Evolutionary conservation across 1,140 invertebrate species (phyloP).

Genomic region (Drosophila arizonae): DNA sequence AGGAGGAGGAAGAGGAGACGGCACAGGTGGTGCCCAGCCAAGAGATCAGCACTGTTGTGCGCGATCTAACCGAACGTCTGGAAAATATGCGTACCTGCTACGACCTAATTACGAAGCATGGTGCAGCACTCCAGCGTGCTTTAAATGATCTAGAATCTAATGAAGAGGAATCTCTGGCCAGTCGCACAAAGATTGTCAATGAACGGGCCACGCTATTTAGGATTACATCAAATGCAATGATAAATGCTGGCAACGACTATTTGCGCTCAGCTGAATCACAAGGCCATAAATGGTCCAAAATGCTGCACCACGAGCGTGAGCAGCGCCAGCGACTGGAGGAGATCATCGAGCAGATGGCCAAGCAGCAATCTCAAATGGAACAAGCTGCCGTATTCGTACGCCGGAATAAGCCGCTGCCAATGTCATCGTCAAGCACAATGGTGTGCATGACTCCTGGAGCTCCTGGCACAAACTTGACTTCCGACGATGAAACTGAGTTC

Average conservation of each 20-base stretch:
- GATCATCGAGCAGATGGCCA: conserved; percentile 97
- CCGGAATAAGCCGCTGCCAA: conserved; percentile 61
- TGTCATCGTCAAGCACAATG: conserved; percentile 31
- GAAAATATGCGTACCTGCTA: conserved; percentile 96
- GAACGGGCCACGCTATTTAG: conserved; percentile 96
- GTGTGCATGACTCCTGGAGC: conserved; percentile 64
- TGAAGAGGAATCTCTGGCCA: conserved; percentile 84
- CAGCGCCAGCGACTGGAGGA: conserved; percentile 97
- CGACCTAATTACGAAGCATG: conserved; percentile 95
- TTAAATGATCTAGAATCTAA: conserved; percentile 92
- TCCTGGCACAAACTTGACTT: conserved; percentile 83
- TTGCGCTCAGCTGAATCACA: conserved; percentile 93
- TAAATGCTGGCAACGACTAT: conserved; percentile 96
- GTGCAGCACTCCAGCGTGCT: conserved; percentile 91
- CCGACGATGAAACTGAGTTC: conserved; percentile 96
- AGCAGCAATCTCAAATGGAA: conserved; percentile 97
- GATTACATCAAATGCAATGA: conserved; percentile 97
- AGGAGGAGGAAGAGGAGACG: conserved; percentile 91
- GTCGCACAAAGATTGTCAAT: conserved; percentile 82
- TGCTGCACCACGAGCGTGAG: conserved; percentile 96
- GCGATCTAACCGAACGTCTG: conserved; percentile 85
- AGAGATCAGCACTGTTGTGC: conserved; percentile 85
- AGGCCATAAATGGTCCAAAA: conserved; percentile 94
- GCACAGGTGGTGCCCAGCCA: conserved; percentile 83
- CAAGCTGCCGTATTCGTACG: conserved; percentile 88